Base-by-base conservation (phyloP, 2,888 invertebrate genomes). In the Eupsilia transversa region DNA sequence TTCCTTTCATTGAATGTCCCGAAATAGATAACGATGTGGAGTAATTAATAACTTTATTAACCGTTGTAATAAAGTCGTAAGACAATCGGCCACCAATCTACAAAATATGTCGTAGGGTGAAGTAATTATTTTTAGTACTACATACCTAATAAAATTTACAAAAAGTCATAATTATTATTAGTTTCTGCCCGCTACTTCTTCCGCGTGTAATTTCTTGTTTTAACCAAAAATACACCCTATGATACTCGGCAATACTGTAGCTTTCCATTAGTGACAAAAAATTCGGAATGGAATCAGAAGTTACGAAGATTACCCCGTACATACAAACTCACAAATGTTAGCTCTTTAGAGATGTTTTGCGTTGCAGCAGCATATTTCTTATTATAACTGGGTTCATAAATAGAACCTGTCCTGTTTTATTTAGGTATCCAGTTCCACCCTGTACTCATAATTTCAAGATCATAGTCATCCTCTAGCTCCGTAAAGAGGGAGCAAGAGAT, bases 401-500 rank as follows among this genome's bases (percentile, higher is more conserved):
- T 9, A 35, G 2, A 41, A 56, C 0, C n/a, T 20, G 3, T 54
- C 14, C 20, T 17, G 2, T 41, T 27, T 52, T 30, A 30, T 71
- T 67, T 10, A n/a, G 20, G 23, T 12, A 2, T 52, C 30, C 43
- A 56, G 54, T 85, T 49, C 77, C 12, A 43, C 74, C 56, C 72
- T 78, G 71, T 73, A 60, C 30, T 46, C 5, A 35, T 72, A 64
- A 75, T 70, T 83, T 65, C 56, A 72, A 74, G 82, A 75, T 63
- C 73, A 77, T 59, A 63, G 66, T 70, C 73, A 67, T 77, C 30
- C 9, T 68, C 65, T 69, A 67, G 12, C 35, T 71, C 20, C 0
- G 14, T 33, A 64, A 68, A 72, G 43, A 78, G 61, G 65, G 68
- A 77, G 52, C 61, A 54, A 60, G 41, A 70, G 0, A 72, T 74